Percentiles rank a stretch among this genome's conserved stretches.
phyloP scores from a whole-genome alignment of 2,113 vertebrate species.

The Chaetodon auriga region DNA sequence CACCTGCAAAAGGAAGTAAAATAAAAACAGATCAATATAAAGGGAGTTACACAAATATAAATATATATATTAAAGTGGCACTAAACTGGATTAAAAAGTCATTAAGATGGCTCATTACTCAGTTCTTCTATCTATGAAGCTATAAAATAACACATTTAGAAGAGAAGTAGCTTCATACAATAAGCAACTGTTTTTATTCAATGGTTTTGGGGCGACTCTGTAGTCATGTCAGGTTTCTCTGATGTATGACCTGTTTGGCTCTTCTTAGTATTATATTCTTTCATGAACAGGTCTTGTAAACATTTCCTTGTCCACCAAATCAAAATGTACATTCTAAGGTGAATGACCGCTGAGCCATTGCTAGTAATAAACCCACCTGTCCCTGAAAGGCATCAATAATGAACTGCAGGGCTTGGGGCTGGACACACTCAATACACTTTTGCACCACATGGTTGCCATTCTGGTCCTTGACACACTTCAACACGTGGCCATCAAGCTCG shows the following conservation, averaged over 20 bases:
- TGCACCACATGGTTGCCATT: constrained; percentile 99
- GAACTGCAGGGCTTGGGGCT: constrained; percentile 95
- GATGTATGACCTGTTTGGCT: background rate
- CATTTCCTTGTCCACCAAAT: background rate
- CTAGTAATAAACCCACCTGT: constrained; percentile 85
- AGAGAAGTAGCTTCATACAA: too few species aligned
- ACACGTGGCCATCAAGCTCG: constrained; percentile 95
- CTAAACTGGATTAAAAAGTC: background rate
- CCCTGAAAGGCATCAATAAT: constrained; percentile 97
- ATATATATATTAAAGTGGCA: background rate
- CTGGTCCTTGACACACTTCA: constrained; percentile 98
- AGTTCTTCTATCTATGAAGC: too few species aligned
- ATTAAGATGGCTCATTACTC: background rate
- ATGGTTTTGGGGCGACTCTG: background rate
- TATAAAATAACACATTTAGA: too few species aligned
- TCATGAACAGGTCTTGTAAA: background rate
- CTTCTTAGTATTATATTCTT: background rate
- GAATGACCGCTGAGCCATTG: background rate
- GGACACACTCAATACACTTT: constrained; percentile 97
- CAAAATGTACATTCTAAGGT: background rate
- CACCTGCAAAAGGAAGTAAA: constrained; percentile 81
- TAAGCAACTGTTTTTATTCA: too few species aligned
- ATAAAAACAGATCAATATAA: background rate
- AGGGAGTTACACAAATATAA: background rate
- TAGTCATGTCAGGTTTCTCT: background rate